Base-by-base conservation (phyloP, 2,797 vertebrate species). In the Allobates femoralis region DNA sequence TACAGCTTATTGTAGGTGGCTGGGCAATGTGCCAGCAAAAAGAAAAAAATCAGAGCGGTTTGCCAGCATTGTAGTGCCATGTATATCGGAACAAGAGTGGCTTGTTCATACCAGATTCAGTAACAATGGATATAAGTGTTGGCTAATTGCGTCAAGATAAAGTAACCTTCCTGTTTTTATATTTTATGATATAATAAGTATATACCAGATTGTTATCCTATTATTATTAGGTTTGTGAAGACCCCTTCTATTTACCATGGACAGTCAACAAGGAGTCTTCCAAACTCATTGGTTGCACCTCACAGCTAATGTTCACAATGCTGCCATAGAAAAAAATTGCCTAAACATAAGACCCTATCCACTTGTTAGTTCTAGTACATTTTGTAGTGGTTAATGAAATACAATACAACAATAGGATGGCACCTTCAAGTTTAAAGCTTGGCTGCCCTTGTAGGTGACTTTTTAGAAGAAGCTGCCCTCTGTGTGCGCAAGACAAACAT, bases 1-100 rank as follows among this genome's bases (percentile, higher is more conserved):
- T 2, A 1, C 90, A 89, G 79, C 56, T 82, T 16, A 86, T 84
- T 85, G 85, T 86, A 89, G 71, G 37, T 28, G 88, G 84, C 19
- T 15, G 76, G 78, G 18, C 85, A 50, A 66, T 23, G 37, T 19
- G 80, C 60, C 83, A 87, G 50, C 19, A 3, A 46, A 46, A 46
- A 46, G 37, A 5, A 86, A 66, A 69, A 79, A 0, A 26, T 41
- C 26, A 21, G 23, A 69, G 64, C 55, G 23, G 80, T 81, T 56
- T 4, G 76, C 53, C 83, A 74, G 80, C 30, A 67, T 2, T 64
- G 80, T 0, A 18, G 21, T 81, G 7, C 34, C 3, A 78, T 51
- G 83, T 46, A 71, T 1, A 0, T 41, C 41, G 11, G 15, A 8
- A 85, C 14, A 16, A 66, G 50, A 88, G 26, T 74, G 23, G 30